Conservation (phyloP, 1,140 invertebrate species). For the Tachypleus tridentatus region DNA sequence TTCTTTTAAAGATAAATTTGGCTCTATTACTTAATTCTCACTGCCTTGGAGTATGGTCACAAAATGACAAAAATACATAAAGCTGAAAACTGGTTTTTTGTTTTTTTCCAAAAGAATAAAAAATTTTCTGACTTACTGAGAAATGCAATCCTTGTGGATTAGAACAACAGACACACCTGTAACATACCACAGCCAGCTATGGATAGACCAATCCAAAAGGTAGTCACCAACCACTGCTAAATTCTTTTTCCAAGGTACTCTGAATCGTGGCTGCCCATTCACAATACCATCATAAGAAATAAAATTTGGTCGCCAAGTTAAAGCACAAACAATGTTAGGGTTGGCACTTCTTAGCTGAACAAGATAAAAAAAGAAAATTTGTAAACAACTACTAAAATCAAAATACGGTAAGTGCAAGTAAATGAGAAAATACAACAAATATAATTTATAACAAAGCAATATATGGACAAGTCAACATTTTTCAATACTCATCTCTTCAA, state of each 20-base stretch:
- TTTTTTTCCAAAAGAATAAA: background rate
- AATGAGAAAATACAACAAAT: too few relatives aligned
- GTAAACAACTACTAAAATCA: too few relatives aligned
- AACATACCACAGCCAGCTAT: conserved; percentile 40
- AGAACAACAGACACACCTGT: conserved; percentile 49
- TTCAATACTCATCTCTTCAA: too few relatives aligned
- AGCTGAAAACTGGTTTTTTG: background rate
- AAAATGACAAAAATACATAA: background rate
- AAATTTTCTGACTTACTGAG: conserved; percentile 39
- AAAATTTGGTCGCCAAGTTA: conserved; percentile 31
- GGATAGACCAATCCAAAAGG: conserved; percentile 42
- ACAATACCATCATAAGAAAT: conserved; percentile 27
- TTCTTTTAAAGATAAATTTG: too few relatives aligned
- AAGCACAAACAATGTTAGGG: conserved; percentile 42
- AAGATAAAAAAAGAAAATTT: too few relatives aligned
- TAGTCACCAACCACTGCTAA: conserved; percentile 38
- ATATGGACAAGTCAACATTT: too few relatives aligned
- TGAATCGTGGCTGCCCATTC: conserved; percentile 29
- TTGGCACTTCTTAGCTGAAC: conserved; percentile 47
- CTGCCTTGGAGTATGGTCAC: too few relatives aligned
- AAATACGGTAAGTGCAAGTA: too few relatives aligned
- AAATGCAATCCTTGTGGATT: conserved; percentile 53
- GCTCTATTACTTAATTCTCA: too few relatives aligned
- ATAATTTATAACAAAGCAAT: too few relatives aligned
- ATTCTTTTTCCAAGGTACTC: conserved; percentile 36